phyloP scores from a whole-genome alignment of 2,113 vertebrate genomes.

The Anas platyrhynchos region DNA sequence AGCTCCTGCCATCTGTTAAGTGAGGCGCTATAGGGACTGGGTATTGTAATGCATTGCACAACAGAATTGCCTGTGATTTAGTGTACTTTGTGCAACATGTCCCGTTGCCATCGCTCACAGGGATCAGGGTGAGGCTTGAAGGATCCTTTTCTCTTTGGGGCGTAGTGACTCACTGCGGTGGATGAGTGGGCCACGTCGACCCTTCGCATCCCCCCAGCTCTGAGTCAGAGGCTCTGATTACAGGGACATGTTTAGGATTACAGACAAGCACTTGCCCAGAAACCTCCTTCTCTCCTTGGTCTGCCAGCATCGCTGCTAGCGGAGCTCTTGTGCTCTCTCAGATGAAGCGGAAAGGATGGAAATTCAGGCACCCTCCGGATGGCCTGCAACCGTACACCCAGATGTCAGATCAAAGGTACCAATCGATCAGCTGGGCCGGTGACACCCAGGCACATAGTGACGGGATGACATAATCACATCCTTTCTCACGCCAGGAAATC shows the following conservation, averaged over 20 bases:
- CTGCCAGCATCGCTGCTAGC: neutral
- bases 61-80: neutral
- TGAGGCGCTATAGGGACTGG: neutral
- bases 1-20: conserved; percentile 32
- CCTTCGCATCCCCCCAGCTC: neutral
- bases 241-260: neutral
- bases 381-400: neutral
- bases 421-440: neutral
- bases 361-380: neutral
- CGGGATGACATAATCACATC: neutral
- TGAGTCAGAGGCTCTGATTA: conserved; percentile 14
- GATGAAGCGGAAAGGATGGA: neutral
- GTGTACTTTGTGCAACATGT: neutral
- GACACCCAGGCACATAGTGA: neutral
- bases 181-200: neutral
- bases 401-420: neutral
- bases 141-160: neutral
- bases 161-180: neutral
- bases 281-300: neutral
- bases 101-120: neutral
- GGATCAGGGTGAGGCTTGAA: neutral
- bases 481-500: neutral
- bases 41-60: neutral
- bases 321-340: neutral
- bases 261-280: neutral